Base-by-base conservation (phyloP, 2,888 invertebrate genomes). In the Polyommatus iphigenia region DNA sequence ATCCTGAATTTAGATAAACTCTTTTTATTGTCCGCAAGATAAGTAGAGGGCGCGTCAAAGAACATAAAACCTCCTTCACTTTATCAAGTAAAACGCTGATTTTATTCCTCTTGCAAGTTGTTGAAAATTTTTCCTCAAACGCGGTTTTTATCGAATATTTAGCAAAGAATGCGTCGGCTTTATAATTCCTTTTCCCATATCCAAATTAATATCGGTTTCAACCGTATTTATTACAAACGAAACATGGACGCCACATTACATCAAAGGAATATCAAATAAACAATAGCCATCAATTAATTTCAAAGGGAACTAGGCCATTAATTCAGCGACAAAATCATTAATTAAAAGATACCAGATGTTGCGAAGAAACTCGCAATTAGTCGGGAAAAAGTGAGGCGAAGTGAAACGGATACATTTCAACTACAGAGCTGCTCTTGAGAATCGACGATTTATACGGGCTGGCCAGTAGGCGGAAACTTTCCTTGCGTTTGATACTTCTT, bases 271-370 rank as follows among this genome's bases (percentile, higher is more conserved):
- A 67, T 67, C 67, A 67, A 67, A 67, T 67, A 67, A 67, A 67
- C 67, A 67, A 67, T 24, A 18, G 67, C 29, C 5, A 29, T 29
- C 59, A 73, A 46, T 73, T 24, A 73, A 73, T 73, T 50, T 46
- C 29, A 29, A 54, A 75, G 15, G 15, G 24, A 29, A 54, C 18
- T 75, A 29, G 18, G 18, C 32, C 29, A 54, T 75, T 75, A 75
- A 50, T 29, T 29, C 54, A 54, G 54, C 50, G 75, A 75, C 75
- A 75, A 54, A 75, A 82, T 86, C 87, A 91, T 91, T 91, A 91
- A 91, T 91, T 91, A 91, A 88, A 73, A 87, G 85, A 87, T 86
- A 88, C 87, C 91, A 90, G 91, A 88, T 91, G 90, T 86, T 88
- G 87, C 79, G 85, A 82, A 87, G 87, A 86, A 88, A 88, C 85